Conservation (phyloP, 2,113 vertebrate species). For the Elaphurus davidianus region DNA sequence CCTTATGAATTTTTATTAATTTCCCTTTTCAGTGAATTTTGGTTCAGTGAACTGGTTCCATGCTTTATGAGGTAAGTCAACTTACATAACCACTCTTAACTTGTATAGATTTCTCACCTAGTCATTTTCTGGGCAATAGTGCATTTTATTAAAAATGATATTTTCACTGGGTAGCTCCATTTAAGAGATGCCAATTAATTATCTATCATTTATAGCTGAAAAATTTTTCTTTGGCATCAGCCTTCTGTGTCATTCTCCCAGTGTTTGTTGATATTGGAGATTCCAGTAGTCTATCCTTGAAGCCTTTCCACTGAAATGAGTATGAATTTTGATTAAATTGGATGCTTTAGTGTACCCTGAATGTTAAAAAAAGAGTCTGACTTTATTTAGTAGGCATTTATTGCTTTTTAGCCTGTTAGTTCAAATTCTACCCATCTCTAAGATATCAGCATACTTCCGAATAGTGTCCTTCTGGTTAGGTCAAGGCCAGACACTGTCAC, state of each 20-base stretch:
- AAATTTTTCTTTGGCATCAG: neutral
- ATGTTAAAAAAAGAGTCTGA: neutral
- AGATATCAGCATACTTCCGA: neutral
- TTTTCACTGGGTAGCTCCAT: neutral
- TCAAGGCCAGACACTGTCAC: neutral
- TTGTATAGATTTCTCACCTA: neutral
- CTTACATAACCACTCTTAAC: neutral
- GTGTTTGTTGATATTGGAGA: neutral
- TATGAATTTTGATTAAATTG: neutral
- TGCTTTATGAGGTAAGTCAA: neutral
- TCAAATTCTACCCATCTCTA: constrained; percentile 5
- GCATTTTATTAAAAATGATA: neutral
- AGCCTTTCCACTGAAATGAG: neutral
- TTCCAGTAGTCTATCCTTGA: neutral
- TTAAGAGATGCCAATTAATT: neutral
- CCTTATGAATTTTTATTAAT: neutral
- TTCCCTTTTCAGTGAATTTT: neutral
- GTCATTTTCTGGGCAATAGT: neutral
- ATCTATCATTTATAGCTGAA: neutral
- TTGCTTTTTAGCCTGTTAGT: neutral
- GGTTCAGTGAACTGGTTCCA: neutral
- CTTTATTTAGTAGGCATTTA: neutral
- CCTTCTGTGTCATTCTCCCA: neutral
- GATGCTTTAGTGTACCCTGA: neutral
- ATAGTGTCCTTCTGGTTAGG: neutral